Evolutionary conservation across 2,113 vertebrate species (phyloP), one percentile per base, ranked within the genome.

Genomic region (Athene cunicularia): DNA sequence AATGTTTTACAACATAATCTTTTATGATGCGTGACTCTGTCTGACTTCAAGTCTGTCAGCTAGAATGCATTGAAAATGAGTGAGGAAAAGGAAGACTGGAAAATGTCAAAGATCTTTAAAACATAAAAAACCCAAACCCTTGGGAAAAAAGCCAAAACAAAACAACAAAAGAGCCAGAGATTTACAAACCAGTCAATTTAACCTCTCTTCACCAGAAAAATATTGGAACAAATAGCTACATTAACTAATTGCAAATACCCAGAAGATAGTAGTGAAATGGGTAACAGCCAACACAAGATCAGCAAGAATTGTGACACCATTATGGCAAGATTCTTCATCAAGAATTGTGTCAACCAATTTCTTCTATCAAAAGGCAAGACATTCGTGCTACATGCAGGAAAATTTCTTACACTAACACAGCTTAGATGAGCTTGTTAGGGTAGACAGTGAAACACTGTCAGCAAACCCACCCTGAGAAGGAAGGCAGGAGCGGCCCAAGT

Each of bases 101-200:
- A 85, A 74, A 80, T 55, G 37, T 52, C 37, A 92, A 75, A 79
- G 39, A 75, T 14, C 12, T 90, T 74, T 59, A 79, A 72, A 39
- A 85, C 2, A 3, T 5, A 26, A n/a, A 68, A 74, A 19, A 2
- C 2, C 2, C 3, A 2, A 45, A 13, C 3, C 12, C 19, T 27
- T 14, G 5, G 19, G 20, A 35, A 26, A n/a, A 30, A 62, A 21
- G 19, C 8, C 13, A 21, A 35, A 63, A 0, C 10, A 43, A 21
- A 63, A 8, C 5, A 55, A 32, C 5, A 37, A 19, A 45, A n/a
- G 41, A 71, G 17, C 0, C 43, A 75, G 32, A 70, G 27, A 8
- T 62, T 80, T 70, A 53, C 12, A 83, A 60, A 30, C 1, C 39
- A 58, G 45, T 22, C 39, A 49, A 17, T 73, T 43, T 70, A 76